Percentiles rank a stretch among this genome's conserved stretches.
Conservation (phyloP, 2,888 invertebrate species). For the Teinopalpus imperialis region DNA sequence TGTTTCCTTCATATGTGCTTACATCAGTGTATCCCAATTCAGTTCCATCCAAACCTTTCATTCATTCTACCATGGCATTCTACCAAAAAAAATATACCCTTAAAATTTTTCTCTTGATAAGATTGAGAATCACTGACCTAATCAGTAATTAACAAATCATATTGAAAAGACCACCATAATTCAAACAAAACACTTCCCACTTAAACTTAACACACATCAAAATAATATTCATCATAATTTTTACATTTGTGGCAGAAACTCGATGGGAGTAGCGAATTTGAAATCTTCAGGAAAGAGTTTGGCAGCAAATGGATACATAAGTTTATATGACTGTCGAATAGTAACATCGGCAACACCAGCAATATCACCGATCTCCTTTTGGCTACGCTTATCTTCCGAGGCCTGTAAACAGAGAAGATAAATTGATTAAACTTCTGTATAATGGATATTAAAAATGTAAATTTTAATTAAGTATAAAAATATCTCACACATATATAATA, state of each 20-base stretch:
- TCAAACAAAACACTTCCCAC: constrained; percentile 12
- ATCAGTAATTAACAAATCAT: no score
- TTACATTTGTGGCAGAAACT: constrained; percentile 94
- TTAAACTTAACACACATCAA: constrained; percentile 6
- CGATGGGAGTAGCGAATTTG: constrained; percentile 96
- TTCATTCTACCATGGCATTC: no score
- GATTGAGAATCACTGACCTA: background rate
- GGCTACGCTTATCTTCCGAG: constrained; percentile 95
- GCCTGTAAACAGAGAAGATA: constrained; percentile 82
- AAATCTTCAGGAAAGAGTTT: constrained; percentile 98
- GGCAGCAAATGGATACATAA: constrained; percentile 96
- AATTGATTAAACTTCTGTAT: no score
- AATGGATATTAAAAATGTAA: background rate
- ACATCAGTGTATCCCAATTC: no score
- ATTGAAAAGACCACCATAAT: no score
- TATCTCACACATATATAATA: no score
- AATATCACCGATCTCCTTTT: constrained; percentile 99
- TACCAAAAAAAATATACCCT: no score
- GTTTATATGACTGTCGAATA: constrained; percentile 97
- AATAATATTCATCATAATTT: constrained; percentile 23
- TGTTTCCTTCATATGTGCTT: background rate
- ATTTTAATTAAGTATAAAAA: background rate
- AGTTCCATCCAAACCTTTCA: no score
- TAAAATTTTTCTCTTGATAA: no score
- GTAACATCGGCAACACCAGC: constrained; percentile 99